Conservation (phyloP, 2,888 invertebrate species). For the Xanthia togata region DNA sequence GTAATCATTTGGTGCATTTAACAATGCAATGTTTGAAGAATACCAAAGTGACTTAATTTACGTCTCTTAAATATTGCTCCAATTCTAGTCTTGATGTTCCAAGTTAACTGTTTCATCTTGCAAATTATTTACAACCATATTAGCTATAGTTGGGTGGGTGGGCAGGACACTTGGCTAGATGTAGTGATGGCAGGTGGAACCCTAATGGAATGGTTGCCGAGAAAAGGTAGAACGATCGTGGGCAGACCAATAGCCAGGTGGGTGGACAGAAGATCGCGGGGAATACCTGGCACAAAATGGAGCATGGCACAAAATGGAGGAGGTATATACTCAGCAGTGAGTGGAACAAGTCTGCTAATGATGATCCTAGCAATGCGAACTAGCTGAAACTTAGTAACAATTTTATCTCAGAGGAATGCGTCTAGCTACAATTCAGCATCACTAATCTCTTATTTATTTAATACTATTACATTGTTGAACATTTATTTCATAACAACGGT, state of each 20-base stretch:
- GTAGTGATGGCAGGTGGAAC: not conserved
- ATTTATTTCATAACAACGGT: constrained; percentile 48
- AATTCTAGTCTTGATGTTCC: not conserved
- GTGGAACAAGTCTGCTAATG: not conserved
- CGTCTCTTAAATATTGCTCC: not conserved
- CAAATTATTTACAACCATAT: not conserved
- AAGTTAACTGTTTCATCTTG: constrained; percentile 5
- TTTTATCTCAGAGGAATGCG: constrained; percentile 32
- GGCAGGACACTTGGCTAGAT: not conserved
- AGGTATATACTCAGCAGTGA: not conserved
- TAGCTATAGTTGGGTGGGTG: not conserved
- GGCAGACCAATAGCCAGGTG: not conserved
- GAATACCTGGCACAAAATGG: too few relatives aligned
- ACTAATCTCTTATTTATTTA: constrained; percentile 35
- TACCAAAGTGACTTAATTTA: constrained; percentile 7
- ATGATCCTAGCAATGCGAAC: not conserved
- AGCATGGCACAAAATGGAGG: not conserved
- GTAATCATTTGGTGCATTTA: not conserved
- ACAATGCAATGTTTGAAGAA: constrained; percentile 3
- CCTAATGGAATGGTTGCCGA: not conserved
- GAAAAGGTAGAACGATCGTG: not conserved
- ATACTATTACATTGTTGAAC: constrained; percentile 24
- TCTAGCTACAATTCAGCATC: constrained; percentile 12
- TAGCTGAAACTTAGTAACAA: not conserved
- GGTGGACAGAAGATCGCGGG: not conserved